phyloP scores from a whole-genome alignment of 2,113 vertebrate genomes.

The Zosterops hypoxanthus region DNA sequence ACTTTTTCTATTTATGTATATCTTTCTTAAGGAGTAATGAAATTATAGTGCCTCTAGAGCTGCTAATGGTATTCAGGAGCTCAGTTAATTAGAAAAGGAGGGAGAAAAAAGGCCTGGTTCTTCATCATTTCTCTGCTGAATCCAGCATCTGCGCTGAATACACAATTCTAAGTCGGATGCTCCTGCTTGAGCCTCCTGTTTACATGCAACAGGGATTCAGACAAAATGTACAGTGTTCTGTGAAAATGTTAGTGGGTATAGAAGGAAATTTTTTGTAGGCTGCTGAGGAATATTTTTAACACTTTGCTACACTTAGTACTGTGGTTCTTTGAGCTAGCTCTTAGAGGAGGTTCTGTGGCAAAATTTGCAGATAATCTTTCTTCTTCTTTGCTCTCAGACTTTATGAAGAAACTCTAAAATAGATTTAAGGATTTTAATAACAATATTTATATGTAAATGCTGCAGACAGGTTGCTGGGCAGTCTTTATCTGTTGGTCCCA shows the following conservation, averaged over 20 bases:
- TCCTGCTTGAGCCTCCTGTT: background rate
- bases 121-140: background rate
- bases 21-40: background rate
- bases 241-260: constrained; percentile 10
- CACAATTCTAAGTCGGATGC: background rate
- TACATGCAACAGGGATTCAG: background rate
- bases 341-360: background rate
- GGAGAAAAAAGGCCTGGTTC: background rate
- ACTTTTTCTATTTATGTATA: background rate
- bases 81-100: background rate
- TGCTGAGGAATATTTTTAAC: background rate
- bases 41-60: background rate
- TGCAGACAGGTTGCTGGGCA: background rate
- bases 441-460: background rate
- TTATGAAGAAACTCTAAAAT: background rate
- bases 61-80: constrained; percentile 9
- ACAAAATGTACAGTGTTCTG: background rate
- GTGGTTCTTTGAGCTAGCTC: background rate
- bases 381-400: background rate
- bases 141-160: background rate
- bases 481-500: background rate
- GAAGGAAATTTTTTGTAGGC: background rate
- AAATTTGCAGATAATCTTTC: background rate
- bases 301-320: background rate
- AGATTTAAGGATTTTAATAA: background rate